Percentiles rank a stretch among this genome's conserved stretches.
phyloP scores from a whole-genome alignment of 1,140 invertebrate species.

The Alviniconcha marisindica region DNA sequence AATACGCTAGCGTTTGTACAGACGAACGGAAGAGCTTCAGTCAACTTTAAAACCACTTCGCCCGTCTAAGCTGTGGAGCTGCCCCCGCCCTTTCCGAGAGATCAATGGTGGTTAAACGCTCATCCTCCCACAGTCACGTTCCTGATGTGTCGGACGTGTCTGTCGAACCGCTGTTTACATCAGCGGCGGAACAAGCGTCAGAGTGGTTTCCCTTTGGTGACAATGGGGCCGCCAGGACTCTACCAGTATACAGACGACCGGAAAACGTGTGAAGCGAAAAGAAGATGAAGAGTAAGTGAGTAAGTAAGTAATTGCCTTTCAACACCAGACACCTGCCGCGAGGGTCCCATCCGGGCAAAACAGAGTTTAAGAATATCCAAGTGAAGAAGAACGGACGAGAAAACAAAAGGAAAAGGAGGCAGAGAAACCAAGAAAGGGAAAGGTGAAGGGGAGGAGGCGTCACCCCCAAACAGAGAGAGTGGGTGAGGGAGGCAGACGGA shows the following conservation, averaged over 20 bases:
- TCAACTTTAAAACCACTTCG: no score
- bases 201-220: neutral
- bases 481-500: neutral
- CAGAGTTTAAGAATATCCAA: neutral
- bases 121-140: no score
- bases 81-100: no score
- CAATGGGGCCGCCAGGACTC: neutral
- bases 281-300: no score
- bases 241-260: neutral
- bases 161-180: no score
- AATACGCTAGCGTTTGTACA: no score
- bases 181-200: neutral
- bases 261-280: neutral
- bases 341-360: no score
- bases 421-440: conserved; percentile 29
- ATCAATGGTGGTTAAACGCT: no score
- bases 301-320: neutral
- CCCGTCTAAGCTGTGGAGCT: no score
- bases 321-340: no score
- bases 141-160: no score
- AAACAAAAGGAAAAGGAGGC: conserved; percentile 4
- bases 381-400: neutral
- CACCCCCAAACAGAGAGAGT: neutral
- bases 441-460: neutral
- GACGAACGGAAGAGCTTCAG: no score